Base-by-base conservation (phyloP, 2,888 invertebrate species). In the Dendrolimus houi region DNA sequence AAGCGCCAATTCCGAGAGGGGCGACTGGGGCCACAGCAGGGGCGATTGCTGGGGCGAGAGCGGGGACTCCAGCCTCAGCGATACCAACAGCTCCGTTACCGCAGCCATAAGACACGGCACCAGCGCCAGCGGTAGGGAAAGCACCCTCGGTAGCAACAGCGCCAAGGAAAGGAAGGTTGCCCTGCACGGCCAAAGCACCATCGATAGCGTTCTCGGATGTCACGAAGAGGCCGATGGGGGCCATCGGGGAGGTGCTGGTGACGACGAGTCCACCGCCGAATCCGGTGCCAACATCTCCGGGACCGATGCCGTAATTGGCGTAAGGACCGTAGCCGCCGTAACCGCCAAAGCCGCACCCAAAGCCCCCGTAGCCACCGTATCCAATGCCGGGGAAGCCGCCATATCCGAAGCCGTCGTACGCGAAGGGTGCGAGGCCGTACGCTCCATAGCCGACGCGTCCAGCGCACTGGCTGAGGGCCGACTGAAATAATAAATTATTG, bases 151-250 rank as follows among this genome's bases (percentile, higher is more conserved):
- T 41, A 29, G 58, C 62, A 1, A 75, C 70, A 7, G 67, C 62
- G 7, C 74, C 72, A n/a, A 71, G 58, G 60, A 77, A 72, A 1
- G 75, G 75, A 56, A 76, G 65, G 59, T 70, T 68, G 17, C 77
- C 77, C 8, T 63, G 60, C 8, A 72, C 68, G 14, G 67, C 62
- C 2, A 78, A 55, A 3, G 60, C 57, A 0, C 78, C 79, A 52
- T 68, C 72, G 52, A 74, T 71, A 1, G 59, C 68, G 59, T 76
- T 74, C 57, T 76, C 73, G 17, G 76, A 76, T 9, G 68, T 58
- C n/a, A 79, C 68, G 10, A 72, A 61, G n/a, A 79, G 62, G 10
- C 78, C 78, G 8, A 70, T 65, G 8, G 72, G 64, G 52, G 72
- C 56, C 13, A 63, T 64, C 14, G 72, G 69, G 8, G 77, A 77